Evolutionary conservation across 2,797 vertebrate species (phyloP).

Genomic region (Botia almorhae): DNA sequence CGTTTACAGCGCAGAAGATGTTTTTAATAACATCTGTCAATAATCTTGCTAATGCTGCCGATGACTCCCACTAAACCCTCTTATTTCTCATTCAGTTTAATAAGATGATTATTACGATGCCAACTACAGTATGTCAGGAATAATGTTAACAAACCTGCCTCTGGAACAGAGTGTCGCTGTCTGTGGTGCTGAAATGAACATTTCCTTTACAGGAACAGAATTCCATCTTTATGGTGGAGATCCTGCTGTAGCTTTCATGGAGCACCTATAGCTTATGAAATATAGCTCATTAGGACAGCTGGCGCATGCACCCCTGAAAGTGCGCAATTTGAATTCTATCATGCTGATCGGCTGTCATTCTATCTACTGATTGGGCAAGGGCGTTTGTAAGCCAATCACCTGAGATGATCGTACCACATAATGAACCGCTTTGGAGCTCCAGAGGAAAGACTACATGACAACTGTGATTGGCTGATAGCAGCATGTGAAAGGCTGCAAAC

Average conservation of each 20-base stretch:
- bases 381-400: too few species aligned
- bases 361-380: too few species aligned
- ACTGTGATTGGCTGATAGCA: too few species aligned
- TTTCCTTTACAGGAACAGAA: not conserved
- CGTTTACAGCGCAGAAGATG: not conserved
- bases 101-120: constrained; percentile 22
- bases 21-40: not conserved
- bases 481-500: too few species aligned
- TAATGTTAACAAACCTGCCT: not conserved
- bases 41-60: constrained; percentile 11
- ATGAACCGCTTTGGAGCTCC: too few species aligned
- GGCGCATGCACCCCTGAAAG: not conserved
- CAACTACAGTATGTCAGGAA: constrained; percentile 18
- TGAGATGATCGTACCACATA: too few species aligned
- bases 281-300: too few species aligned
- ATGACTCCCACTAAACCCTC: constrained; percentile 19
- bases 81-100: constrained; percentile 22
- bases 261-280: not conserved
- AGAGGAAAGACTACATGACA: too few species aligned
- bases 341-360: not conserved
- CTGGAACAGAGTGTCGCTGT: constrained; percentile 28
- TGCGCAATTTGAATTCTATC: not conserved
- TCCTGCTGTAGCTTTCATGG: not conserved
- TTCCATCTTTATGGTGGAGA: not conserved
- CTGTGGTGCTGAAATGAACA: constrained; percentile 41